Percentiles rank a stretch among this genome's conserved stretches.
phyloP scores from a whole-genome alignment of 2,888 invertebrate species.

The Brenthis daphne region DNA sequence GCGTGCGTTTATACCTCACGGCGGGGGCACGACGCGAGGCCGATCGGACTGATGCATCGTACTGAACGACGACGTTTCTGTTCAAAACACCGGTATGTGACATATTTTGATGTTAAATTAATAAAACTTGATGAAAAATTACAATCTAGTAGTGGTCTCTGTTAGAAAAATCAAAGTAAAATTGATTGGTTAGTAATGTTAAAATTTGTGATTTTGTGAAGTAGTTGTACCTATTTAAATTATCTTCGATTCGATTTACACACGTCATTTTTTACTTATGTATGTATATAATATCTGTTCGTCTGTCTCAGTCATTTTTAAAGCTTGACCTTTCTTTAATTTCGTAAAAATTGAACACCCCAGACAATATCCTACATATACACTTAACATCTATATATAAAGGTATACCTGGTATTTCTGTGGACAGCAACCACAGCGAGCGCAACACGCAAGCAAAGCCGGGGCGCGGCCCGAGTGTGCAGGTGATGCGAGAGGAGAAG shows the following conservation, averaged over 20 bases:
- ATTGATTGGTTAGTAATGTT: too few relatives aligned
- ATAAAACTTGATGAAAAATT: not conserved
- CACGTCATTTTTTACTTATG: too few relatives aligned
- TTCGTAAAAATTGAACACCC: not conserved
- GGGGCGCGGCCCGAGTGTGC: slow-evolving; percentile 91
- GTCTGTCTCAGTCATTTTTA: too few relatives aligned
- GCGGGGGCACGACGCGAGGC: slow-evolving; percentile 57
- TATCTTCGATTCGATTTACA: too few relatives aligned
- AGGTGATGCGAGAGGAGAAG: slow-evolving; percentile 93
- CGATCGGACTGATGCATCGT: slow-evolving; percentile 75
- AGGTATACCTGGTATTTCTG: slow-evolving; percentile 90
- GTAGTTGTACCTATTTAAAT: too few relatives aligned
- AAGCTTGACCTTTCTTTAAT: too few relatives aligned
- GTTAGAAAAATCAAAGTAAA: too few relatives aligned
- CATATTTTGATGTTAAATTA: slow-evolving; percentile 6
- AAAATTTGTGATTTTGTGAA: too few relatives aligned
- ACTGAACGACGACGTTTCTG: slow-evolving; percentile 75
- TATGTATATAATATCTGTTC: too few relatives aligned
- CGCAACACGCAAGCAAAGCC: slow-evolving; percentile 91
- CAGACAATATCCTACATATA: not conserved
- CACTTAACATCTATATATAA: not conserved
- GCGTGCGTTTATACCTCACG: slow-evolving; percentile 53
- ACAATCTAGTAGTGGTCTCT: not conserved
- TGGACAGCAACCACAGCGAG: slow-evolving; percentile 93
- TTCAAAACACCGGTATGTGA: slow-evolving; percentile 43